Evolutionary conservation across 2,113 vertebrate genomes (phyloP).

Genomic region (Entelurus aequoreus): DNA sequence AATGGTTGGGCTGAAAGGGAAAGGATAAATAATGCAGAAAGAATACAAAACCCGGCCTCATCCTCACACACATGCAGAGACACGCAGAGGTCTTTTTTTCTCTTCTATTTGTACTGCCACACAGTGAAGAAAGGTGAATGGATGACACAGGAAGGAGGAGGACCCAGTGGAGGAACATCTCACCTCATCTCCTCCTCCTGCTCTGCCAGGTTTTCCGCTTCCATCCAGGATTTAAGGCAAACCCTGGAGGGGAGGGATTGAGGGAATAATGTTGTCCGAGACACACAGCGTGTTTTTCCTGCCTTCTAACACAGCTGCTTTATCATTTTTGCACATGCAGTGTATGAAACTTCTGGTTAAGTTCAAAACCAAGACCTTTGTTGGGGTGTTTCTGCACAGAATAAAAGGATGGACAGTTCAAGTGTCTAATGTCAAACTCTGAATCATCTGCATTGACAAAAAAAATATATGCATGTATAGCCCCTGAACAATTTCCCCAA

Average conservation of each 20-base stretch:
- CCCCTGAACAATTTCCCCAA: constrained; percentile 13
- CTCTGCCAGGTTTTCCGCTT: constrained; percentile 49
- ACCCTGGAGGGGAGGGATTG: constrained; percentile 44
- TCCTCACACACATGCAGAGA: constrained; percentile 32
- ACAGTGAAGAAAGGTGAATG: constrained; percentile 62
- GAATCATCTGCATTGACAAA: constrained; percentile 55
- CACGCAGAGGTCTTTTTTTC: background rate
- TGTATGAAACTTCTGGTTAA: background rate
- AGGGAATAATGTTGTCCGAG: constrained; percentile 55
- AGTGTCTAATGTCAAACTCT: constrained; percentile 42
- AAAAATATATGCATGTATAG: constrained; percentile 44
- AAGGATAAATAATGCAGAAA: constrained; percentile 67
- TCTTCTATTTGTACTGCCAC: constrained; percentile 16
- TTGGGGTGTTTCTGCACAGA: constrained; percentile 34
- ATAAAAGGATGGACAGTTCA: constrained; percentile 56
- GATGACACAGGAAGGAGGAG: constrained; percentile 66
- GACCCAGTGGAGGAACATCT: constrained; percentile 59
- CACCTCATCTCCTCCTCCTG: constrained; percentile 61
- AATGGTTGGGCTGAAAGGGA: constrained; percentile 57
- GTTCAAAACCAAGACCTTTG: background rate
- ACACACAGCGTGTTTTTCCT: constrained; percentile 54
- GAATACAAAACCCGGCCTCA: constrained; percentile 57
- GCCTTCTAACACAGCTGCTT: constrained; percentile 47
- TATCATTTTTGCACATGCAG: constrained; percentile 46
- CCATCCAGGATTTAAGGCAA: constrained; percentile 61